A percentile compares a stretch with the other conserved stretches of the same genome.
Evolutionary conservation across 2,797 vertebrate genomes (phyloP).

Genomic region (Hydrophis major): DNA sequence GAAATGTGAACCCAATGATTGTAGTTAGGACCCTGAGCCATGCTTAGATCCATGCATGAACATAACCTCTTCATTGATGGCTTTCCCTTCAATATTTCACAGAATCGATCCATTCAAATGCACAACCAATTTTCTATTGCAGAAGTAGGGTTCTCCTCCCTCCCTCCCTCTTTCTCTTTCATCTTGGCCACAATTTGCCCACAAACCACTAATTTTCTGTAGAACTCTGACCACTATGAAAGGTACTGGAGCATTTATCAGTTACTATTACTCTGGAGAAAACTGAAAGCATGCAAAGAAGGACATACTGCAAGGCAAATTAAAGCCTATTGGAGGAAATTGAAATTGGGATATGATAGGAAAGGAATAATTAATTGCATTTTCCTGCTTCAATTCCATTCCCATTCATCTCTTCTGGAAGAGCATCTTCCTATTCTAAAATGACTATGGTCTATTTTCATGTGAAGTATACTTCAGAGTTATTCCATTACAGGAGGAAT

Average conservation of each 20-base stretch:
- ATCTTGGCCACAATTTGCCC: background rate
- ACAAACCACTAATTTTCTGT: too few relatives aligned
- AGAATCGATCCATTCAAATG: background rate
- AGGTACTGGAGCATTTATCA: background rate
- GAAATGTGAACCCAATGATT: background rate
- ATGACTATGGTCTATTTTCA: background rate
- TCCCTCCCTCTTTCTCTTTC: rapidly evolving
- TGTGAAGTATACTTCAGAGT: background rate
- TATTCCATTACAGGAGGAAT: background rate
- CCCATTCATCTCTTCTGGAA: background rate
- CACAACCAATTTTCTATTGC: background rate
- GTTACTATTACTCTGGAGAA: background rate
- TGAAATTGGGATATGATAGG: background rate
- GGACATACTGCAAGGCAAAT: background rate
- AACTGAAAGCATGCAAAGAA: background rate
- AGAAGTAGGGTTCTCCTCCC: background rate
- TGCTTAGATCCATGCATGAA: background rate
- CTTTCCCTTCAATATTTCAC: background rate
- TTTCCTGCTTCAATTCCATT: background rate
- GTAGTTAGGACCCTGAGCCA: background rate
- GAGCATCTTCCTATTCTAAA: background rate
- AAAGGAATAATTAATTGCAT: background rate
- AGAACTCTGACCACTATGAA: background rate
- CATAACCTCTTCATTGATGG: background rate
- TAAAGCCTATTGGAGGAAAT: background rate